These are phyloP conservation scores for Drosophila ironensis DNA, from an alignment of 1,140 invertebrate species.

Conservation along the genomic window DNA sequence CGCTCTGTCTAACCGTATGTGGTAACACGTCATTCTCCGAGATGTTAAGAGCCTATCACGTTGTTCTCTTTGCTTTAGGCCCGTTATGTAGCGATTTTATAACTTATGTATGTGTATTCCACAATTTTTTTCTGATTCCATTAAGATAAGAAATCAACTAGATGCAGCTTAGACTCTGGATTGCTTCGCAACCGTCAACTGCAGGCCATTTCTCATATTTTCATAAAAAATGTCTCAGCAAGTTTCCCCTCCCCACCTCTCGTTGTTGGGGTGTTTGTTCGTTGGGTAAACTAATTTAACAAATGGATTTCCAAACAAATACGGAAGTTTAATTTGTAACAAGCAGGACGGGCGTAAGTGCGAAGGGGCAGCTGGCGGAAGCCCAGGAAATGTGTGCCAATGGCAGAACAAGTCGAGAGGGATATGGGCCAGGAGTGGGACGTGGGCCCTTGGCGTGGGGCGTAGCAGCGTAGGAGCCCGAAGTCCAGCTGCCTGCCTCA, in stretches of 20 bases:
- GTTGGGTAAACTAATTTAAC: slow-evolving; percentile 77
- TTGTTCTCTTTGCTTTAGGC: too few relatives aligned
- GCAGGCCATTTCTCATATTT: slow-evolving; percentile 79
- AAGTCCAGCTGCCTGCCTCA: slow-evolving; percentile 54
- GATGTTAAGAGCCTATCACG: too few relatives aligned
- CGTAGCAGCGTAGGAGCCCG: slow-evolving; percentile 28
- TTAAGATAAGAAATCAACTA: slow-evolving; percentile 73
- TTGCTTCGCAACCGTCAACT: too few relatives aligned
- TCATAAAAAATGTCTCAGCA: slow-evolving; percentile 14
- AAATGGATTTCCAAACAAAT: slow-evolving; percentile 81
- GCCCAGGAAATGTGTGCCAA: slow-evolving; percentile 74
- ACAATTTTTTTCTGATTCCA: too few relatives aligned
- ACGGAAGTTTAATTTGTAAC: slow-evolving; percentile 81
- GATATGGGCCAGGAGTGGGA: not conserved
- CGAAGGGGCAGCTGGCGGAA: slow-evolving; percentile 44
- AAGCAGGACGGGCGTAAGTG: slow-evolving; percentile 71
- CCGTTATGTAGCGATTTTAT: too few relatives aligned
- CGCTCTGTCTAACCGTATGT: too few relatives aligned
- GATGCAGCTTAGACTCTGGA: too few relatives aligned
- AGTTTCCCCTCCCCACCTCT: not conserved
- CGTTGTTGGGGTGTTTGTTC: slow-evolving; percentile 21
- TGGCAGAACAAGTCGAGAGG: slow-evolving; percentile 45
- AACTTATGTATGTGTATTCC: too few relatives aligned
- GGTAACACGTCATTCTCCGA: too few relatives aligned
- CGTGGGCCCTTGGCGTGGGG: not conserved